Evolutionary conservation across 2,797 vertebrate species (phyloP).

Genomic region (Acrocephalus scirpaceus): DNA sequence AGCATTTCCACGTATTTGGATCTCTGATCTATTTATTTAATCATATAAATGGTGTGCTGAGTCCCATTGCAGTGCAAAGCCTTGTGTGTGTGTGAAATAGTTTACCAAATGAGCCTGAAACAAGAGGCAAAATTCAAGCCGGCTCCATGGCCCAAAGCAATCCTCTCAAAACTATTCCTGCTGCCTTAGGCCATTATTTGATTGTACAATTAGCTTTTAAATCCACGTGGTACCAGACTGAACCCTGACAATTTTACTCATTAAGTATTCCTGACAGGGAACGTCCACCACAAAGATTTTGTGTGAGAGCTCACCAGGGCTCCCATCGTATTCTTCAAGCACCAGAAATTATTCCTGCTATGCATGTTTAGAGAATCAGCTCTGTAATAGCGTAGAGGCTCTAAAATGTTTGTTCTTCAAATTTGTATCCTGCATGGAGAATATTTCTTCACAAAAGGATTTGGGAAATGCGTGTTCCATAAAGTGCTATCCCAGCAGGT

Average conservation of each 20-base stretch:
- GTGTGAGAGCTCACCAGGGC: not conserved
- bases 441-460: not conserved
- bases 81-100: not conserved
- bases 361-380: not conserved
- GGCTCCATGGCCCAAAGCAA: not conserved
- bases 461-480: not conserved
- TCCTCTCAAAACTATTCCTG: not conserved
- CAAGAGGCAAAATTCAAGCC: not conserved
- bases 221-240: not conserved
- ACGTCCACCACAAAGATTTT: not conserved
- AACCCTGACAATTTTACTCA: not conserved
- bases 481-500: not conserved
- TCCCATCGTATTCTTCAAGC: not conserved
- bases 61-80: not conserved
- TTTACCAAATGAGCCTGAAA: not conserved
- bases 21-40: not conserved
- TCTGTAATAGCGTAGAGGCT: rapidly evolving
- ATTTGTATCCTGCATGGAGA: not conserved
- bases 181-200: not conserved
- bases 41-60: not conserved
- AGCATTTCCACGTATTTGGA: not conserved
- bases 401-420: rapidly evolving
- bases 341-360: not conserved
- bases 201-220: not conserved
- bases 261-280: not conserved